Percentiles rank a stretch among this genome's conserved stretches.
phyloP scores from a whole-genome alignment of 2,888 invertebrate genomes.

The Ypsolopha sequella region DNA sequence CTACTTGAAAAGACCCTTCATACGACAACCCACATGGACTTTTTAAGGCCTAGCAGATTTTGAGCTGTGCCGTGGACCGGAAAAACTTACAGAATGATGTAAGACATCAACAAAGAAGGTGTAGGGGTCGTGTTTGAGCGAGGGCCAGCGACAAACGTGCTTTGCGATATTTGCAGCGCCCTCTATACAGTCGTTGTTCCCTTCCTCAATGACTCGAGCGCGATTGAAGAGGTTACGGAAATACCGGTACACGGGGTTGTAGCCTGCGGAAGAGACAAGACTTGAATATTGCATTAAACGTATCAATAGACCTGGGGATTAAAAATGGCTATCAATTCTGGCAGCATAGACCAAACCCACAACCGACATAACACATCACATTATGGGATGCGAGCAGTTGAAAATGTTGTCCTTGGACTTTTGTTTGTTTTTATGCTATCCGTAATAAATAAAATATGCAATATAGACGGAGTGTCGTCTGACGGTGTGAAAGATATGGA shows the following conservation, averaged over 20 bases:
- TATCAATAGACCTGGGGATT: too few relatives aligned
- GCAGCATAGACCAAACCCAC: too few relatives aligned
- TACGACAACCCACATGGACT: neutral
- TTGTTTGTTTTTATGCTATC: too few relatives aligned
- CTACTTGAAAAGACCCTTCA: neutral
- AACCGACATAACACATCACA: too few relatives aligned
- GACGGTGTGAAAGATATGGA: too few relatives aligned
- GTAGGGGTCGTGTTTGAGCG: conserved; percentile 73
- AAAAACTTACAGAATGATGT: conserved; percentile 66
- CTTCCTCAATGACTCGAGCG: conserved; percentile 28
- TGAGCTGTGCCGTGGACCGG: neutral
- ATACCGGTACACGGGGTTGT: conserved; percentile 22
- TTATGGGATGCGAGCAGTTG: too few relatives aligned
- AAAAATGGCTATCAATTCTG: too few relatives aligned
- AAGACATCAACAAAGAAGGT: conserved; percentile 78
- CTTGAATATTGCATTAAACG: neutral
- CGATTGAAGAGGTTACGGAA: conserved; percentile 30
- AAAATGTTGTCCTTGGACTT: too few relatives aligned
- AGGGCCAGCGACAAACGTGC: conserved; percentile 52
- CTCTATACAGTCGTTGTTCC: conserved; percentile 20
- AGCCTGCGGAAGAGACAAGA: conserved; percentile 16
- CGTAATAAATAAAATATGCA: too few relatives aligned
- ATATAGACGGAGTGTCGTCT: too few relatives aligned
- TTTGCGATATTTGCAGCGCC: conserved; percentile 26
- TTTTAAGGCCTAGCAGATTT: neutral